These are phyloP conservation scores for Dipus sagitta DNA, from an alignment of 2,797 vertebrate genomes.

Conservation along the genomic window DNA sequence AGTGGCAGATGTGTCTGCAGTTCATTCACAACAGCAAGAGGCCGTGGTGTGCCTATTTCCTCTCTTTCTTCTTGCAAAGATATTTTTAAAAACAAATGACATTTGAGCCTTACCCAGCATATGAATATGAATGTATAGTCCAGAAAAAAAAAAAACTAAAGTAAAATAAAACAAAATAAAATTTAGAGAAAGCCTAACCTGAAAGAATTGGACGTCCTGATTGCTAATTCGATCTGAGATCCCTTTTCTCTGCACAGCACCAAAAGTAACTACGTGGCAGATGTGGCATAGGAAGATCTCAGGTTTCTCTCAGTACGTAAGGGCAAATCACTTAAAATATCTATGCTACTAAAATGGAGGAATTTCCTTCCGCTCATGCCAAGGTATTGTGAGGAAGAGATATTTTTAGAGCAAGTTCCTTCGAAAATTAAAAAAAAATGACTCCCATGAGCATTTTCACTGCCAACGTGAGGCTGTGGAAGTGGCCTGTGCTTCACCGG, in stretches of 20 bases:
- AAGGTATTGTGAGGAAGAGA: slow-evolving; percentile 70
- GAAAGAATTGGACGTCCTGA: slow-evolving; percentile 11
- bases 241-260: slow-evolving; percentile 29
- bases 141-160: slow-evolving; percentile 6
- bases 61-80: too few species aligned
- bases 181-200: neutral
- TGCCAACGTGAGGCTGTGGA: slow-evolving; percentile 66
- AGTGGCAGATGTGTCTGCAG: too few species aligned
- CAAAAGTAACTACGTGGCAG: slow-evolving; percentile 71
- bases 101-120: neutral
- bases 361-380: slow-evolving; percentile 72
- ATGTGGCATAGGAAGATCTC: slow-evolving; percentile 69
- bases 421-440: slow-evolving; percentile 82
- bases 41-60: too few species aligned
- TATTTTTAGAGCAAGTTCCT: slow-evolving; percentile 77
- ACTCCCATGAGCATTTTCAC: slow-evolving; percentile 63
- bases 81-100: too few species aligned
- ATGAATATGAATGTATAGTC: neutral
- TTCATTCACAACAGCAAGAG: too few species aligned
- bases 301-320: slow-evolving; percentile 75
- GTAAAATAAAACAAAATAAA: neutral
- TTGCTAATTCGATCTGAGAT: slow-evolving; percentile 48
- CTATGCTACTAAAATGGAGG: slow-evolving; percentile 67
- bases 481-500: slow-evolving; percentile 38
- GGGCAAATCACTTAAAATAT: slow-evolving; percentile 79